These are phyloP conservation scores for Chaetodon trifascialis DNA, from an alignment of 2,113 vertebrate genomes.

Conservation along the genomic window DNA sequence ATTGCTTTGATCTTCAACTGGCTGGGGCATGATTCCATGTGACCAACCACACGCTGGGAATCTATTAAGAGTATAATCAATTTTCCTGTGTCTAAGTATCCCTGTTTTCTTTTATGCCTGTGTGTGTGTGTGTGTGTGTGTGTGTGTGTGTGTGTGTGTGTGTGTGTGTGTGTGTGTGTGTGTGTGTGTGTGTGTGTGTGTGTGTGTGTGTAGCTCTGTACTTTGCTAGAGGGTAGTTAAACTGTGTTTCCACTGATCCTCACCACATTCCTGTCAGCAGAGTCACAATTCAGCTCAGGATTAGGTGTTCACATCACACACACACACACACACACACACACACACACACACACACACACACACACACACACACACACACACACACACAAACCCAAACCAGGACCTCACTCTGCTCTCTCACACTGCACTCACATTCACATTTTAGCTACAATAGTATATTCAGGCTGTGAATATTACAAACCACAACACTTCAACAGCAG, in stretches of 20 bases:
- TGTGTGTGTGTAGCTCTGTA: slow-evolving; percentile 13
- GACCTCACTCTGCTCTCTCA: neutral
- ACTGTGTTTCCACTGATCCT: slow-evolving; percentile 42
- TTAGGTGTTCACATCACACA: slow-evolving; percentile 32
- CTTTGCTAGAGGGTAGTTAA: slow-evolving; percentile 34
- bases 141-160: slow-evolving; percentile 33
- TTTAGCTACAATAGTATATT: neutral
- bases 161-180: slow-evolving; percentile 23
- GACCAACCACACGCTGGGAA: slow-evolving; percentile 28
- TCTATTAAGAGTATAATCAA: slow-evolving; percentile 19
- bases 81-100: neutral
- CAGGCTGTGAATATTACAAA: neutral
- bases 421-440: neutral
- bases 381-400: slow-evolving; percentile 5
- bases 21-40: neutral
- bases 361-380: slow-evolving; percentile 26
- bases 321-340: slow-evolving; percentile 32
- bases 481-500: neutral
- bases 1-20: slow-evolving; percentile 40
- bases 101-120: neutral
- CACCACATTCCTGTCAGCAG: slow-evolving; percentile 63
- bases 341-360: slow-evolving; percentile 24
- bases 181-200: slow-evolving; percentile 17
- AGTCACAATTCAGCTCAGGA: slow-evolving; percentile 43
- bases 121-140: slow-evolving; percentile 25